A percentile compares a stretch with the other conserved stretches of the same genome.
Evolutionary conservation across 2,888 invertebrate species (phyloP).

Genomic region (Lithophane ornitopus): DNA sequence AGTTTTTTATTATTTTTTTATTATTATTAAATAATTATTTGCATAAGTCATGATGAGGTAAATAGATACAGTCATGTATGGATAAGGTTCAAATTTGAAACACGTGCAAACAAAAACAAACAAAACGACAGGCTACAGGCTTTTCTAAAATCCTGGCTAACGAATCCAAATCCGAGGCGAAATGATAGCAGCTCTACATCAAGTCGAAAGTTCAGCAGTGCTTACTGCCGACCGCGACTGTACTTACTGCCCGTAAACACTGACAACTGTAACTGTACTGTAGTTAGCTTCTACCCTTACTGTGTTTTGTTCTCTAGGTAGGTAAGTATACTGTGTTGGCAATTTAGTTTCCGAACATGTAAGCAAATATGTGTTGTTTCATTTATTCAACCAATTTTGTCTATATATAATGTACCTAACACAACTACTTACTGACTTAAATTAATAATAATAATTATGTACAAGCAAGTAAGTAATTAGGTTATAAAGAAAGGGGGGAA

Average conservation of each 20-base stretch:
- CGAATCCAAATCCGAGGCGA: slow-evolving; percentile 24
- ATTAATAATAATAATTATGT: no score
- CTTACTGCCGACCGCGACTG: background rate
- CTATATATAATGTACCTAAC: no score
- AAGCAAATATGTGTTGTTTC: background rate
- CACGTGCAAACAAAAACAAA: background rate
- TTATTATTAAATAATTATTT: no score
- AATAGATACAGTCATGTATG: no score
- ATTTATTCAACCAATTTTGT: no score
- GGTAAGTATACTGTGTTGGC: background rate
- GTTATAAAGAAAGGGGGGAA: no score
- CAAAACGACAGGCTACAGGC: no score
- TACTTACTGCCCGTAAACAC: background rate
- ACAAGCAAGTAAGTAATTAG: no score
- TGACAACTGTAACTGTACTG: background rate
- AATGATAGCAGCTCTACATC: slow-evolving; percentile 20
- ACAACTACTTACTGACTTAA: no score
- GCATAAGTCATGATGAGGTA: background rate
- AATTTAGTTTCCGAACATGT: background rate
- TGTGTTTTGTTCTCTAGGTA: background rate
- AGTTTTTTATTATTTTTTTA: no score
- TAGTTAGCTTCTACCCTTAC: background rate
- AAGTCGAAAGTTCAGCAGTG: slow-evolving; percentile 33
- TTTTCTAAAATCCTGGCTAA: slow-evolving; percentile 31
- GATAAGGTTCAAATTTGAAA: background rate